Conservation (phyloP, 2,113 vertebrate genomes). For the Catharus bicknelli region DNA sequence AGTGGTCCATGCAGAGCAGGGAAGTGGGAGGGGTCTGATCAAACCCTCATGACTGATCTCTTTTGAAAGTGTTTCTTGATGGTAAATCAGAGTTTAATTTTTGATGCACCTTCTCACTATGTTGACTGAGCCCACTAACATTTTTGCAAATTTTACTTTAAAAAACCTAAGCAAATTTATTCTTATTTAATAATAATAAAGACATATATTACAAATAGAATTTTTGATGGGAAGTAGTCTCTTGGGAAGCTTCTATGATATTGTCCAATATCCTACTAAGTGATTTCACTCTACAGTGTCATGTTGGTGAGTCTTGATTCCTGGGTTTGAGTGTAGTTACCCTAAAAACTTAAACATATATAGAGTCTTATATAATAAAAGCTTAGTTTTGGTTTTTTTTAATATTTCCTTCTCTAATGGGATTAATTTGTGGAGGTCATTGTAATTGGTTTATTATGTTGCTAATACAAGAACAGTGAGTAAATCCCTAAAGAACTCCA, state of each 20-base stretch:
- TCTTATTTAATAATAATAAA: background rate
- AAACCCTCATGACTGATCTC: background rate
- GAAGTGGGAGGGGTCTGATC: background rate
- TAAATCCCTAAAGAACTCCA: background rate
- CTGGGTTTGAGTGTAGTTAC: background rate
- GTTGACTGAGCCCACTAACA: background rate
- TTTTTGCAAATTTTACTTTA: background rate
- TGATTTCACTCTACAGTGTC: background rate
- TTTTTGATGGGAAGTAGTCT: background rate
- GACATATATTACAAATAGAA: background rate
- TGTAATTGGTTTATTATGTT: background rate
- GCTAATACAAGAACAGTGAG: constrained; percentile 23
- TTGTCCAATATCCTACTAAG: background rate
- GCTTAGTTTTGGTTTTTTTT: background rate
- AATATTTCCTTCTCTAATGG: background rate
- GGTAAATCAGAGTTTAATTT: background rate
- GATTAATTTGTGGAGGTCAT: background rate
- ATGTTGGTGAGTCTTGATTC: background rate
- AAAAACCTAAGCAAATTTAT: background rate
- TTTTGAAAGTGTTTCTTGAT: background rate
- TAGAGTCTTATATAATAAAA: background rate
- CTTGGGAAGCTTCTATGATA: background rate
- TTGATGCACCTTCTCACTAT: background rate
- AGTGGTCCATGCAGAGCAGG: accelerated
- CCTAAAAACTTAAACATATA: background rate